Percentiles rank a stretch among this genome's conserved stretches.
Conservation (phyloP, 2,888 invertebrate genomes). For the Noctua janthe region DNA sequence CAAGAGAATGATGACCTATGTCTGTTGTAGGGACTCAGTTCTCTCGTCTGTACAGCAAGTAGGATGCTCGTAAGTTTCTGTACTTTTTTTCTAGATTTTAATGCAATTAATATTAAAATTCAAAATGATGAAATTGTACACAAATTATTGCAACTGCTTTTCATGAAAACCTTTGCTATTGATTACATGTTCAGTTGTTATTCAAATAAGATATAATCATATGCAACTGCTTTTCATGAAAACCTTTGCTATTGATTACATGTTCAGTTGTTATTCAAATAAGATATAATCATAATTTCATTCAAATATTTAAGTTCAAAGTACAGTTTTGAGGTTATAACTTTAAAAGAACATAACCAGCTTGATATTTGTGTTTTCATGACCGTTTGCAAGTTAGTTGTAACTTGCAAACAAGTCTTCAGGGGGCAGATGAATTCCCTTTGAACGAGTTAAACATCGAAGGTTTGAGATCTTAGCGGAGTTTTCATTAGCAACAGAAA, state of each 20-base stretch:
- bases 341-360: neutral
- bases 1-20: neutral
- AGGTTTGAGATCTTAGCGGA: neutral
- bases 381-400: neutral
- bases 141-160: neutral
- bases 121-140: constrained; percentile 17
- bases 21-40: no score
- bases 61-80: neutral
- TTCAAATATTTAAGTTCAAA: constrained; percentile 29
- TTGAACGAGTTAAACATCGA: neutral
- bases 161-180: neutral
- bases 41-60: neutral
- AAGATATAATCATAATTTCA: constrained; percentile 8
- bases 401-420: neutral
- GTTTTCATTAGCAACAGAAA: neutral
- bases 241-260: no score
- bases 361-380: neutral
- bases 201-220: no score
- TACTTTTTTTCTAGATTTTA: neutral
- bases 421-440: neutral
- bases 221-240: neutral
- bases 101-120: neutral
- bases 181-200: neutral
- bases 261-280: constrained; percentile 19
- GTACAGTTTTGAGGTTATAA: constrained; percentile 38